Conservation (phyloP, 2,113 vertebrate genomes). For the Oreochromis spilurus region DNA sequence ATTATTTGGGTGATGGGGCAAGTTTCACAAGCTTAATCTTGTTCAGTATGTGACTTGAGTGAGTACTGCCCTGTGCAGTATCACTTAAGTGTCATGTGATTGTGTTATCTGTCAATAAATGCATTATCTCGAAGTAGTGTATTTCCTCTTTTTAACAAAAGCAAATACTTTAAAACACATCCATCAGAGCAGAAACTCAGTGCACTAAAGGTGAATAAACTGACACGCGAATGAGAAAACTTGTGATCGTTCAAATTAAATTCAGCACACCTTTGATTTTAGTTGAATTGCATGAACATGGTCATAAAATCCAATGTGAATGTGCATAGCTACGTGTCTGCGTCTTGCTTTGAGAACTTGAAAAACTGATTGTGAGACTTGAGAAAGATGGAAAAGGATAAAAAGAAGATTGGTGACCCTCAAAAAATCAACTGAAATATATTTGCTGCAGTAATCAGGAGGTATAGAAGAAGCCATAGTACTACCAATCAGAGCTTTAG, state of each 20-base stretch:
- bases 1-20: not conserved
- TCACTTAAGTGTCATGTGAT: not conserved
- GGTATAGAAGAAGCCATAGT: not conserved
- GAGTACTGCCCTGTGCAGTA: not conserved
- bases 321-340: not conserved
- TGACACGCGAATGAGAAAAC: not conserved
- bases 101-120: not conserved
- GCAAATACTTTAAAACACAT: not conserved
- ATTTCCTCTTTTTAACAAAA: not conserved
- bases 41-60: not conserved
- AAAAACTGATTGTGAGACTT: not conserved
- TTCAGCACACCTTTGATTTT: not conserved
- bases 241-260: not conserved
- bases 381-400: not conserved
- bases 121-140: not conserved
- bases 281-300: not conserved
- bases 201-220: not conserved
- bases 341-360: not conserved
- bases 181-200: not conserved
- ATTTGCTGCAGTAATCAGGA: not conserved
- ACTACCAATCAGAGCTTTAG: not conserved
- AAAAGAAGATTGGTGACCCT: not conserved
- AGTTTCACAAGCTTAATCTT: not conserved
- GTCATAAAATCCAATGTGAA: not conserved
- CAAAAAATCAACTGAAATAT: not conserved